Conservation (phyloP, 2,888 invertebrate genomes). For the Thyatira batis region DNA sequence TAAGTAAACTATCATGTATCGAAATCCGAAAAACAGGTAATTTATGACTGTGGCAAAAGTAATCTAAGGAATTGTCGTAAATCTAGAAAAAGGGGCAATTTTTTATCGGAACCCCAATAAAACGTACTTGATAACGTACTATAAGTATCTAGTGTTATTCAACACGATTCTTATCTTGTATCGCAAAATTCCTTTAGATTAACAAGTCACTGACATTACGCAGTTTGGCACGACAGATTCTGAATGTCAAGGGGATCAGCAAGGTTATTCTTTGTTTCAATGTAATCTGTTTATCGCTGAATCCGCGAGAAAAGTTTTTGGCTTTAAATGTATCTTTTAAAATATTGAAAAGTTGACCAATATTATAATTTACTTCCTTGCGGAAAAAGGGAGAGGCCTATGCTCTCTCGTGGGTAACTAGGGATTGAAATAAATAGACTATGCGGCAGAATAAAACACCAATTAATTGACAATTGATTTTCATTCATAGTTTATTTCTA, state of each 20-base stretch:
- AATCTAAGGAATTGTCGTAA: neutral
- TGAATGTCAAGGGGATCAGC: conserved; percentile 37
- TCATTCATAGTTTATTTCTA: no score
- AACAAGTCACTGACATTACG: conserved; percentile 37
- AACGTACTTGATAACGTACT: neutral
- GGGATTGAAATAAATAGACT: no score
- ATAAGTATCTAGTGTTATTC: neutral
- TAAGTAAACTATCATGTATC: no score
- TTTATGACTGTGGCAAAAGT: no score
- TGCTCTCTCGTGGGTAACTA: no score
- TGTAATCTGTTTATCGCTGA: conserved; percentile 4
- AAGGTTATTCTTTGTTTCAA: conserved; percentile 21
- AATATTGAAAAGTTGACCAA: no score
- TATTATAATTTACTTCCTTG: no score
- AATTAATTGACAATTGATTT: no score
- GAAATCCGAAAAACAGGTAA: no score
- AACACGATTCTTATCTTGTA: conserved; percentile 27
- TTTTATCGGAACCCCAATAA: neutral
- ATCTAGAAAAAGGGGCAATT: neutral
- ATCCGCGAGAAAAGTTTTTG: neutral
- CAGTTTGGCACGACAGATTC: conserved; percentile 25
- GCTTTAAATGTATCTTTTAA: no score
- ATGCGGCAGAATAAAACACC: no score
- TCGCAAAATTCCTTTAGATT: conserved; percentile 28
- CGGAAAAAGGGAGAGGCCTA: no score